Percentiles rank a stretch among this genome's conserved stretches.
phyloP scores from a whole-genome alignment of 2,113 vertebrate species.

The Nestor notabilis region DNA sequence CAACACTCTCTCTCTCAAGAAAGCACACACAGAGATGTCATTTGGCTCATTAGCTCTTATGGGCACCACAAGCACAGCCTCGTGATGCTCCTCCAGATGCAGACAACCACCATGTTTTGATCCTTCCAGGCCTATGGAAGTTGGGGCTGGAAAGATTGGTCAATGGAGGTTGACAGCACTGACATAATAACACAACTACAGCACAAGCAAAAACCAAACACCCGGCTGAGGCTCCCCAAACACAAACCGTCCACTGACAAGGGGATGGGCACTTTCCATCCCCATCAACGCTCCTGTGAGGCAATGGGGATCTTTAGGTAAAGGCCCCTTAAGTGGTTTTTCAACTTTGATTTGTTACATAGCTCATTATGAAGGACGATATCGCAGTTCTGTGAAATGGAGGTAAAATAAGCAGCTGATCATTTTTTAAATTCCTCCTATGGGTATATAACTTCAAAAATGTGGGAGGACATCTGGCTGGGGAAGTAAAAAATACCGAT shows the following conservation, averaged over 20 bases:
- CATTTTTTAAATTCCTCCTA: neutral
- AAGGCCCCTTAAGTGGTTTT: neutral
- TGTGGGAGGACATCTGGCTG: neutral
- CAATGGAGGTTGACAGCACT: neutral
- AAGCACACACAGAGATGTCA: neutral
- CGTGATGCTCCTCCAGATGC: neutral
- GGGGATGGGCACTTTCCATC: accelerated
- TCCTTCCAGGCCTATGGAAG: neutral
- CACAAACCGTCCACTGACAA: neutral
- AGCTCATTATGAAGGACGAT: neutral
- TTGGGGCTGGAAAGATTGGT: neutral
- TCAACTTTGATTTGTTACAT: neutral
- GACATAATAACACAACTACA: neutral
- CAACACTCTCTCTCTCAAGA: neutral
- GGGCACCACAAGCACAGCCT: neutral
- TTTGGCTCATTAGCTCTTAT: neutral
- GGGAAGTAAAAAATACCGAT: neutral
- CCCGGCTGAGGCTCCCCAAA: neutral
- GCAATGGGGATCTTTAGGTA: neutral
- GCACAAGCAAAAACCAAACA: accelerated
- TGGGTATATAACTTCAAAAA: neutral
- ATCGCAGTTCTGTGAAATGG: neutral
- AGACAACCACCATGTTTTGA: neutral
- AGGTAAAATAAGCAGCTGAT: neutral
- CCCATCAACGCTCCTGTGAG: accelerated